Evolutionary conservation across 2,888 invertebrate genomes (phyloP).

Genomic region (Adelphocoris suturalis): DNA sequence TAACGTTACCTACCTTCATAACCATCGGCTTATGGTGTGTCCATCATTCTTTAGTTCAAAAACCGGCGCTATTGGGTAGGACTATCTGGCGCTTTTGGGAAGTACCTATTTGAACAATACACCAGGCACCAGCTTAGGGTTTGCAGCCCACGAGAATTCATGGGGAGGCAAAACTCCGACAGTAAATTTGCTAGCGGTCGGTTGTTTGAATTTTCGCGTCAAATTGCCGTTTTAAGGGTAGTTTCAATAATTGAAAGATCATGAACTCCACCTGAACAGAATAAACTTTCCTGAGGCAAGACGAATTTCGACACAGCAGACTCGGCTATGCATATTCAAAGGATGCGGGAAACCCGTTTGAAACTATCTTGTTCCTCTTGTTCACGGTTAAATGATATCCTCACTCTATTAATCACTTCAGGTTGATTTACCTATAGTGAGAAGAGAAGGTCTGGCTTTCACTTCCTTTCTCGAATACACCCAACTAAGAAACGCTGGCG

Average conservation of each 20-base stretch:
- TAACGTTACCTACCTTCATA: too few relatives aligned
- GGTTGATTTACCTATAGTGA: background rate
- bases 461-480: background rate
- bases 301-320: background rate
- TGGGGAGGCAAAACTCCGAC: too few relatives aligned
- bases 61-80: too few relatives aligned
- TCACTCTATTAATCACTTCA: conserved; percentile 10
- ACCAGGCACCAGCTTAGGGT: too few relatives aligned
- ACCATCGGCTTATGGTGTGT: too few relatives aligned
- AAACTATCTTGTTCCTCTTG: background rate
- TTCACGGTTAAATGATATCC: conserved; percentile 6
- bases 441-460: background rate
- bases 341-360: background rate
- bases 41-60: too few relatives aligned
- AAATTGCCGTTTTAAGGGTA: too few relatives aligned
- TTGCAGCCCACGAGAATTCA: too few relatives aligned
- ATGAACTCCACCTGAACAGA: background rate
- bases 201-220: too few relatives aligned
- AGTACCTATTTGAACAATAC: too few relatives aligned
- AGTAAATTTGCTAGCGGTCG: too few relatives aligned
- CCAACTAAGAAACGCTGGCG: background rate
- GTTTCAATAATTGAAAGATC: background rate
- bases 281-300: background rate
- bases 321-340: background rate
- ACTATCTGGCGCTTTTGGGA: too few relatives aligned